phyloP scores from a whole-genome alignment of 1,140 invertebrate species.

The Tetramorium simillimum region DNA sequence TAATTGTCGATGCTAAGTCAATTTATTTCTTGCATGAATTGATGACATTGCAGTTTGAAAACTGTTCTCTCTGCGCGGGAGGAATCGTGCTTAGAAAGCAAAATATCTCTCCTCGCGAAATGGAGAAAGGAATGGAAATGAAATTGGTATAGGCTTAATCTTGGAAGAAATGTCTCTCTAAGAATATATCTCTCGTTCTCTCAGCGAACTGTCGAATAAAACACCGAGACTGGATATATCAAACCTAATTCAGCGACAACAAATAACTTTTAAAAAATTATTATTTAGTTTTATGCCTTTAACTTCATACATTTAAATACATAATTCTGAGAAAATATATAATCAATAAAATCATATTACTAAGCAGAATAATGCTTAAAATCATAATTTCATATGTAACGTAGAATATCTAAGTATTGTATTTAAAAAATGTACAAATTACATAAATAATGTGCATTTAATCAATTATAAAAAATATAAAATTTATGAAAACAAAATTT shows the following conservation, averaged over 20 bases:
- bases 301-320: background rate
- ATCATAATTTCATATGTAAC: background rate
- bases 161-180: conserved; percentile 1
- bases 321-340: background rate
- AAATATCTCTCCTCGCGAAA: background rate
- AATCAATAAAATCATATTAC: background rate
- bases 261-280: conserved; percentile 32
- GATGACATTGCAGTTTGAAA: conserved; percentile 40
- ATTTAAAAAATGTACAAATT: background rate
- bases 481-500: background rate
- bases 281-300: background rate
- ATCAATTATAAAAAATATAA: background rate
- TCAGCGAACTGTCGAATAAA: background rate
- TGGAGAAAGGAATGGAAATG: conserved; percentile 12
- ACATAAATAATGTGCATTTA: background rate
- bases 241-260: background rate
- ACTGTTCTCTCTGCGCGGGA: background rate
- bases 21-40: background rate
- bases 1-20: conserved; percentile 2
- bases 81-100: conserved; percentile 46
- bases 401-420: background rate
- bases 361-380: background rate
- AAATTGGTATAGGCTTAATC: conserved; percentile 30
- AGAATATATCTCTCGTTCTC: conserved; percentile 6
- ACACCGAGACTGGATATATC: background rate